phyloP scores from a whole-genome alignment of 2,797 vertebrate genomes.

The Tympanoctomys barrerae region DNA sequence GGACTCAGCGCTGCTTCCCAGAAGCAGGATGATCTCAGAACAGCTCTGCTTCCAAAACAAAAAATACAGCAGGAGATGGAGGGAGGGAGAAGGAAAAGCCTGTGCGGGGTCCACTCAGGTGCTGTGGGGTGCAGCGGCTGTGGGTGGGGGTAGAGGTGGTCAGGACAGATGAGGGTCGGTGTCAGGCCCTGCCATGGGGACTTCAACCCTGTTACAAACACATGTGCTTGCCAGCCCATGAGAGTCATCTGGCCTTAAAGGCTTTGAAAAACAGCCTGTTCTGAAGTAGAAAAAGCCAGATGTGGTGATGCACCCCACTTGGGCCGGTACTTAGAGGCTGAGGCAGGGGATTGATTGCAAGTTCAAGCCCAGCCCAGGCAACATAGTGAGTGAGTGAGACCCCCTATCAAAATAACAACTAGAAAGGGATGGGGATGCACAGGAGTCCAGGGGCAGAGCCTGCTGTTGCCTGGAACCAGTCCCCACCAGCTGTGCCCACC shows the following conservation, averaged over 20 bases:
- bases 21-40: slow-evolving; percentile 69
- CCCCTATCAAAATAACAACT: not conserved
- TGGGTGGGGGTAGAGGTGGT: not conserved
- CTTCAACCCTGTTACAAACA: slow-evolving; percentile 86
- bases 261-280: slow-evolving; percentile 82
- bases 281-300: not conserved
- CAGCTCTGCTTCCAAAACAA: not conserved
- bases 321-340: not conserved
- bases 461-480: too few relatives aligned
- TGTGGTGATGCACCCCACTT: not conserved
- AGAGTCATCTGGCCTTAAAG: slow-evolving; percentile 80
- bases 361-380: not conserved
- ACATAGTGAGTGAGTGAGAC: not conserved
- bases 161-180: slow-evolving; percentile 74
- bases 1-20: slow-evolving; percentile 70
- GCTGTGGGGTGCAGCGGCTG: not conserved
- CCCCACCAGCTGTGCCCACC: too few relatives aligned
- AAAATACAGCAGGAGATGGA: not conserved
- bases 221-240: slow-evolving; percentile 85
- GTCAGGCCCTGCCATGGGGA: slow-evolving; percentile 83
- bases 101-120: slow-evolving; percentile 44
- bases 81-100: slow-evolving; percentile 22
- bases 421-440: not conserved
- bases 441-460: too few relatives aligned
- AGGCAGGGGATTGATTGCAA: not conserved